Base-by-base conservation (phyloP, 1,140 invertebrate species). In the Patella vulgata region DNA sequence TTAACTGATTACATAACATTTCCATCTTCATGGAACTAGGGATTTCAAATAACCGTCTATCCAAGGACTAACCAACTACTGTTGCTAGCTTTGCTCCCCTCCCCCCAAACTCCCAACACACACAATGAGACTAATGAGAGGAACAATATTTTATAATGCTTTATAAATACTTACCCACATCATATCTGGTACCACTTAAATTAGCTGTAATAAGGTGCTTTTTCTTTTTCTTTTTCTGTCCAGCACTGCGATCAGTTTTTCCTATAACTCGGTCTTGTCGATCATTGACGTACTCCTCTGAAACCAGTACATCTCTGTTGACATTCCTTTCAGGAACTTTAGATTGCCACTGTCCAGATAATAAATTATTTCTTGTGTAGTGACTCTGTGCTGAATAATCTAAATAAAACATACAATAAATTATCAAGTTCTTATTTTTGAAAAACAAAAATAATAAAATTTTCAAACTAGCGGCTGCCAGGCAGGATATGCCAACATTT, bases 101-200 rank as follows among this genome's bases (percentile, higher is more conserved):
- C n/a, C n/a, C n/a, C n/a, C n/a, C n/a, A n/a, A n/a, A n/a, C n/a
- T n/a, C n/a, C n/a, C n/a, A n/a, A n/a, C n/a, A n/a, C n/a, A n/a
- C n/a, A n/a, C n/a, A n/a, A n/a, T n/a, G n/a, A n/a, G n/a, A n/a
- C n/a, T n/a, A n/a, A n/a, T n/a, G n/a, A n/a, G n/a, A n/a, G n/a
- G n/a, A n/a, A n/a, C n/a, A n/a, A n/a, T n/a, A n/a, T n/a, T n/a
- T n/a, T n/a, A n/a, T n/a, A n/a, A n/a, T n/a, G n/a, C n/a, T n/a
- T n/a, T 27, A 51, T 4, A 46, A 11, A 31, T 25, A 79, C 77
- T 71, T 77, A 84, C 82, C 79, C 64, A 84, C 76, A 67, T 84
- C 82, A 73, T 83, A 84, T 77, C 81, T 69, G n/a, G 82, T 83
- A 27, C 81, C 81, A 71, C 69, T 73, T 17, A 84, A 63, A 70